phyloP scores from a whole-genome alignment of 2,888 invertebrate genomes.

The Tolmerus cingulatus region DNA sequence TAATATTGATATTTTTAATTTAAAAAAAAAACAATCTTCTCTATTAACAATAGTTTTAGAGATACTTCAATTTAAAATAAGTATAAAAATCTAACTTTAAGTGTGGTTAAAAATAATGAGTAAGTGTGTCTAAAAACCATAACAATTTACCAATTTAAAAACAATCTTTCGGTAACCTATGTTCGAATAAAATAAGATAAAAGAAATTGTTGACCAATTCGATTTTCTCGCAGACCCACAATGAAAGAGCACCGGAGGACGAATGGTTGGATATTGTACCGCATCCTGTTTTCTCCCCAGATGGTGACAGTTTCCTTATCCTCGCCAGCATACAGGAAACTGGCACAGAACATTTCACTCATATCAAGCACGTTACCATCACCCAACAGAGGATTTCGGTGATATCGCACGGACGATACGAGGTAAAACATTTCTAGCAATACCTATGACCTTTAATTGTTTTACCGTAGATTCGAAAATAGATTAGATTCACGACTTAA shows the following conservation, averaged over 20 bases:
- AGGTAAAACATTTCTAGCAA: conserved; percentile 66
- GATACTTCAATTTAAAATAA: too few relatives aligned
- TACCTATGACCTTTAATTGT: conserved; percentile 16
- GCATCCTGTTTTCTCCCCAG: conserved; percentile 83
- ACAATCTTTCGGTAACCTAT: too few relatives aligned
- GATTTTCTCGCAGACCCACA: conserved; percentile 68
- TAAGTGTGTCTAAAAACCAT: too few relatives aligned
- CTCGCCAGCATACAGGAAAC: conserved; percentile 86
- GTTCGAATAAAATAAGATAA: background rate
- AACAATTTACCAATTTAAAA: too few relatives aligned
- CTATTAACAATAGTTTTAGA: too few relatives aligned
- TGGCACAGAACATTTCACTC: conserved; percentile 83
- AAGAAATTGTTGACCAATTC: conserved; percentile 9
- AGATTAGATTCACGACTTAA: conserved; percentile 26
- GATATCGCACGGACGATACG: conserved; percentile 84
- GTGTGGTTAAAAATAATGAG: too few relatives aligned
- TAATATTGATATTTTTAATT: too few relatives aligned
- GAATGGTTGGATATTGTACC: conserved; percentile 88
- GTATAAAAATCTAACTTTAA: too few relatives aligned
- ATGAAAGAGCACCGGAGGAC: conserved; percentile 83
- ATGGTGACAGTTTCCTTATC: conserved; percentile 84
- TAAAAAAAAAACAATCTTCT: too few relatives aligned
- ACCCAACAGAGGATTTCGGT: conserved; percentile 84
- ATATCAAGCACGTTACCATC: conserved; percentile 86
- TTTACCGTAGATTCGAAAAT: conserved; percentile 32